These are phyloP conservation scores for Australoheros facetus DNA, from an alignment of 2,797 vertebrate species.

Conservation along the genomic window DNA sequence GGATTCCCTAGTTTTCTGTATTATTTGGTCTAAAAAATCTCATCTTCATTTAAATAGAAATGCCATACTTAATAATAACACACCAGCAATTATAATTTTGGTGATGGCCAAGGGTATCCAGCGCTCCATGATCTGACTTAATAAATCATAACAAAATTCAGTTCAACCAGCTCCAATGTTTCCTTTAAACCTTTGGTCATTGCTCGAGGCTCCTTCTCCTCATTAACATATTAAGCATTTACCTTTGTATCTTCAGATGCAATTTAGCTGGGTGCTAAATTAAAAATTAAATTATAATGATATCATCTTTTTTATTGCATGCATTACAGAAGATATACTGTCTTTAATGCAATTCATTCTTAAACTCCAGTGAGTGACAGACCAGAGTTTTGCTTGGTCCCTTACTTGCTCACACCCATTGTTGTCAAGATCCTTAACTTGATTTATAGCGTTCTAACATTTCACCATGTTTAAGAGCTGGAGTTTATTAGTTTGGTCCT, in stretches of 20 bases:
- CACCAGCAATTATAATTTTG: constrained; percentile 2
- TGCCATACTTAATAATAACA: neutral
- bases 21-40: neutral
- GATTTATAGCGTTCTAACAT: constrained; percentile 61
- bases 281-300: neutral
- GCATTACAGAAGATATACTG: neutral
- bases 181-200: too few relatives aligned
- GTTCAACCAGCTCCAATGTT: too few relatives aligned
- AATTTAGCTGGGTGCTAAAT: neutral
- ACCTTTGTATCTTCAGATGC: neutral
- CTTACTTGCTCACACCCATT: constrained; percentile 58
- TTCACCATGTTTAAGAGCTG: constrained; percentile 59
- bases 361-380: constrained; percentile 37
- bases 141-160: too few relatives aligned
- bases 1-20: constrained; percentile 3
- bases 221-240: neutral
- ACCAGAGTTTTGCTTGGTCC: constrained; percentile 34
- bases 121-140: neutral
- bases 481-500: constrained; percentile 64
- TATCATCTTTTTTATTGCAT: neutral
- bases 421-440: constrained; percentile 59
- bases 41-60: neutral
- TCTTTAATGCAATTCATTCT: constrained; percentile 27
- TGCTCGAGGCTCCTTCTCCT: neutral
- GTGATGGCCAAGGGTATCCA: neutral